These are phyloP conservation scores for Polyommatus icarus DNA, from an alignment of 2,888 invertebrate species.

Conservation along the genomic window DNA sequence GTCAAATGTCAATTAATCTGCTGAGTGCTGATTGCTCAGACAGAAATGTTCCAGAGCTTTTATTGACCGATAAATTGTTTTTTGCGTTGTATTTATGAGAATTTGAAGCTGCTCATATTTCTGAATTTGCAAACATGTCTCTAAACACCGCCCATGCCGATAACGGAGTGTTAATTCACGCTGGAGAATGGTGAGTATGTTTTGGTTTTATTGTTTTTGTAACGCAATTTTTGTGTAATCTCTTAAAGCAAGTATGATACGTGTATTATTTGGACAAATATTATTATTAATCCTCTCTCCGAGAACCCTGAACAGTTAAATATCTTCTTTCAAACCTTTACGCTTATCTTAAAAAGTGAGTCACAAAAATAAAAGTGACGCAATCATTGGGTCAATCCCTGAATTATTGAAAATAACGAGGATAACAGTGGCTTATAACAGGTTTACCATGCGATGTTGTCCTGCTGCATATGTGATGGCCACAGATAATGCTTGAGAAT, in stretches of 20 bases:
- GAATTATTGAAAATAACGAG: conserved; percentile 19
- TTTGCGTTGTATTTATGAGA: neutral
- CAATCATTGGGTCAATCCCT: neutral
- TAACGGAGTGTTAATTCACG: conserved; percentile 96
- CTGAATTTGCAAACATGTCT: conserved; percentile 83
- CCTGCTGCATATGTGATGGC: neutral
- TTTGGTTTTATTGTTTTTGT: conserved; percentile 41
- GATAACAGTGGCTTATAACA: neutral
- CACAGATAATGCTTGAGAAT: neutral
- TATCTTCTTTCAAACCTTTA: neutral
- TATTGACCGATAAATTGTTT: neutral
- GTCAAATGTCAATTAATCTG: neutral
- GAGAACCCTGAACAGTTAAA: neutral
- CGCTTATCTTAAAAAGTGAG: neutral
- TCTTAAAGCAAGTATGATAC: neutral
- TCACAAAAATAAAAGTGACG: conserved; percentile 25
- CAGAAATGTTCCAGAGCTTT: conserved; percentile 7
- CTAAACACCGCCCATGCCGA: conserved; percentile 97
- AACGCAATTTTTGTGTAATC: conserved; percentile 33
- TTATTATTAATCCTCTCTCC: neutral
- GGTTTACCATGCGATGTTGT: neutral
- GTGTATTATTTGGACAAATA: neutral
- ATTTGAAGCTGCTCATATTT: neutral
- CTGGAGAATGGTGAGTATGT: conserved; percentile 94
- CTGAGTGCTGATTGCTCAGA: no score